Conservation (phyloP, 2,888 invertebrate genomes). For the Thelaira solivaga region DNA sequence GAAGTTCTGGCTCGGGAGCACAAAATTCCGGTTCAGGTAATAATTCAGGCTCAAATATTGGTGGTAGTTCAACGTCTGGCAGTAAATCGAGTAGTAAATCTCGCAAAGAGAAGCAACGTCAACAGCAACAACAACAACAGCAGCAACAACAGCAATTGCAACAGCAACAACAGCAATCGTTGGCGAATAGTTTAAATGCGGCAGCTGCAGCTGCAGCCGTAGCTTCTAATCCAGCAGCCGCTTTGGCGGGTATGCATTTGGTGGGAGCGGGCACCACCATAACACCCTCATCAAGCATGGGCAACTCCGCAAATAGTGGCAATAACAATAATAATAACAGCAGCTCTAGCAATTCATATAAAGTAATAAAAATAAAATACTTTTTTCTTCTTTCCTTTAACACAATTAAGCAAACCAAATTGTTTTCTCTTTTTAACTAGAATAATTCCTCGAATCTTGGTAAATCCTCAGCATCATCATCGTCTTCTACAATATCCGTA, state of each 20-base stretch:
- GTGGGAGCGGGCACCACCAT: constrained; percentile 74
- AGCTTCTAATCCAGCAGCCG: constrained; percentile 72
- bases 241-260: constrained; percentile 73
- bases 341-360: constrained; percentile 69
- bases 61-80: constrained; percentile 68
- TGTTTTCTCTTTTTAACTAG: constrained; percentile 53
- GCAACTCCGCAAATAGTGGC: constrained; percentile 63
- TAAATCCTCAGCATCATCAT: constrained; percentile 72
- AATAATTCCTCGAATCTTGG: constrained; percentile 73
- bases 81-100: constrained; percentile 74
- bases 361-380: constrained; percentile 66
- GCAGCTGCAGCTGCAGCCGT: constrained; percentile 73
- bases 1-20: constrained; percentile 63
- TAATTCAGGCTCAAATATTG: constrained; percentile 66
- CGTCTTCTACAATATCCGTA: constrained; percentile 59
- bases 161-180: constrained; percentile 72
- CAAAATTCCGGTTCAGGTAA: constrained; percentile 67
- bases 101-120: constrained; percentile 75
- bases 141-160: constrained; percentile 72
- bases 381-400: not conserved
- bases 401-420: not conserved
- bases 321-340: constrained; percentile 66
- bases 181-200: constrained; percentile 74
- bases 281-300: constrained; percentile 70
- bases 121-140: constrained; percentile 71